Percentiles rank a stretch among this genome's conserved stretches.
These are phyloP conservation scores for Ophion obscuratus DNA, from an alignment of 2,888 invertebrate genomes.

Conservation along the genomic window DNA sequence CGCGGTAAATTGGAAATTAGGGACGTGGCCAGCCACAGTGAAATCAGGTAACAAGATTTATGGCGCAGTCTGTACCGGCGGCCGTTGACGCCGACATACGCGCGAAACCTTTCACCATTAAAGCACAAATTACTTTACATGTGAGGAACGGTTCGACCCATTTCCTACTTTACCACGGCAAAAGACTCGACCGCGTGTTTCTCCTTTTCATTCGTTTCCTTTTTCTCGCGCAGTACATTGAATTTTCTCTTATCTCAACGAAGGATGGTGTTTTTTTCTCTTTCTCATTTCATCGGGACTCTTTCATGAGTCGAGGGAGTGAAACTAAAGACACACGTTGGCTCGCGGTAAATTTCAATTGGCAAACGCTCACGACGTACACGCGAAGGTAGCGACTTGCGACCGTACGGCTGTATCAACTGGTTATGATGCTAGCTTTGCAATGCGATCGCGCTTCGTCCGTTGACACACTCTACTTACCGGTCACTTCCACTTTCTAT, in stretches of 20 bases:
- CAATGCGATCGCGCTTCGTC: slow-evolving; percentile 31
- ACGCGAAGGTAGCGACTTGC: not conserved
- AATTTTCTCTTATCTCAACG: not conserved
- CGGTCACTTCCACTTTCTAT: slow-evolving; percentile 62
- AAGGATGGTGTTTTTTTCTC: not conserved
- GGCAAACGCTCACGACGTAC: not conserved
- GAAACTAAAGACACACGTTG: not conserved
- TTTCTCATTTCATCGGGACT: slow-evolving; percentile 14
- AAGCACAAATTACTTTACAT: slow-evolving; percentile 46
- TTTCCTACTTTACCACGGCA: not conserved
- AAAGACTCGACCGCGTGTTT: slow-evolving; percentile 20
- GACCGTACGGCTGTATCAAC: slow-evolving; percentile 30
- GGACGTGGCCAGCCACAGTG: slow-evolving; percentile 39
- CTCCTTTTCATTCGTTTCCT: slow-evolving; percentile 4
- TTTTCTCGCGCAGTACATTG: not conserved
- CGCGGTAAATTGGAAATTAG: slow-evolving; percentile 37
- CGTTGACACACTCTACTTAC: slow-evolving; percentile 37
- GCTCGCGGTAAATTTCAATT: slow-evolving; percentile 34
- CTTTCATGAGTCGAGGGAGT: slow-evolving; percentile 4
- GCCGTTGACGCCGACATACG: not conserved
- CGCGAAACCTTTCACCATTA: slow-evolving; percentile 52
- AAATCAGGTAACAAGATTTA: slow-evolving; percentile 50
- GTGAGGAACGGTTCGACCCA: slow-evolving; percentile 32
- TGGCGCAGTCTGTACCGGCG: slow-evolving; percentile 3
- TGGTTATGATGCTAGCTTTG: slow-evolving; percentile 40